Base-by-base conservation (phyloP, 2,888 invertebrate genomes). In the Cenopis cana region DNA sequence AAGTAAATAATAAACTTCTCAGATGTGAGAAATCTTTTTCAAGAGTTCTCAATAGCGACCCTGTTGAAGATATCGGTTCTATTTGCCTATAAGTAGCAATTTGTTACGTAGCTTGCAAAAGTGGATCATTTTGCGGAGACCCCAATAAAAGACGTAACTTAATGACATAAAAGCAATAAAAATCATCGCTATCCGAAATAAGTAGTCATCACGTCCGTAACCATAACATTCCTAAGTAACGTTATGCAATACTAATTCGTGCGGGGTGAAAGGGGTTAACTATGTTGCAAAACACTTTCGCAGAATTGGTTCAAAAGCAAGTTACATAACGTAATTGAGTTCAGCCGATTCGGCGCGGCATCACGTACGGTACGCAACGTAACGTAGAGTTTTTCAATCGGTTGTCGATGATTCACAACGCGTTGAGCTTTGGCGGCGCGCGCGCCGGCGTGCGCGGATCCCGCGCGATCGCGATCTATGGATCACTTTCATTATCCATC, bases 291-390 rank as follows among this genome's bases (percentile, higher is more conserved):
- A 75, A 75, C 81, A 89, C 91, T 91, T 91, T 91, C 91, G 88
- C 90, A 82, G 83, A 85, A 86, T 88, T 87, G 90, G 90, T 90
- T 87, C 85, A 82, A 89, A 88, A 91, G 91, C 89, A 89, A 77
- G 86, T 92, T 92, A 85, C 88, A 87, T 91, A 92, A 92, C 84
- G 78, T 77, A 78, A 82, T 81, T 78, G 79, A 81, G 79, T 79
- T 77, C 78, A 86, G 81, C 82, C 85, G 83, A 86, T 83, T 77
- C 81, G 83, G 90, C 77, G 85, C 89, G 89, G 83, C 87, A 91
- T 91, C 93, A 93, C 93, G 93, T 93, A 87, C 82, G 75, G 74
- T 91, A 89, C 90, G 90, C 91, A 93, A 82, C 85, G 85, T 86
- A 86, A 89, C 88, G 87, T 87, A 84, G 10, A 18, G 85, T 87